Percentiles rank a stretch among this genome's conserved stretches.
These are phyloP conservation scores for Drosophila meridiana DNA, from an alignment of 2,888 invertebrate genomes.

Conservation along the genomic window DNA sequence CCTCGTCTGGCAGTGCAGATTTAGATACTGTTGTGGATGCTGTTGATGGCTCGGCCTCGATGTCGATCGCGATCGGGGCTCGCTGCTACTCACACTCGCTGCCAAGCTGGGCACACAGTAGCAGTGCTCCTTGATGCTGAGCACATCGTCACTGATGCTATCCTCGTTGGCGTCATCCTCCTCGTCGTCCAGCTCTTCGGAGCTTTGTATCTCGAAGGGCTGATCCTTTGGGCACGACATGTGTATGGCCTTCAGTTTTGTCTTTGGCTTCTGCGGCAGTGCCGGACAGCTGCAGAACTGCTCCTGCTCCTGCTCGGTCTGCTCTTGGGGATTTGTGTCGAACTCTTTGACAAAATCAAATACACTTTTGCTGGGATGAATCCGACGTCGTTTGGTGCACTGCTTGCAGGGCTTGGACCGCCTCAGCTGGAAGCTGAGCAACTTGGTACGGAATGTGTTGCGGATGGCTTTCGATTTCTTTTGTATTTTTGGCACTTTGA, in stretches of 20 bases:
- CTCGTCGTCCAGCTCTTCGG: conserved; percentile 55
- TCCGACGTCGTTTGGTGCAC: conserved; percentile 83
- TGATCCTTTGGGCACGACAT: conserved; percentile 49
- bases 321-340: conserved; percentile 38
- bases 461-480: conserved; percentile 84
- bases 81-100: conserved; percentile 83
- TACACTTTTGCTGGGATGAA: conserved; percentile 83
- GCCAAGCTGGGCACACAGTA: conserved; percentile 84
- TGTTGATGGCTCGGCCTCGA: conserved; percentile 32
- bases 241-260: conserved; percentile 36
- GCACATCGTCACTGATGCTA: conserved; percentile 79
- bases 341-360: conserved; percentile 84
- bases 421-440: conserved; percentile 82
- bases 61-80: conserved; percentile 21
- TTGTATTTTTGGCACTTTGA: conserved; percentile 83
- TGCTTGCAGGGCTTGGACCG: conserved; percentile 81
- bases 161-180: conserved; percentile 69
- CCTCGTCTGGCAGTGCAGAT: conserved; percentile 28
- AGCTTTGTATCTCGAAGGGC: conserved; percentile 58
- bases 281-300: conserved; percentile 82
- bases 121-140: conserved; percentile 84
- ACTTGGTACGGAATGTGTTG: conserved; percentile 83
- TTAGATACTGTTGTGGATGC: conserved; percentile 47
- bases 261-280: conserved; percentile 23
- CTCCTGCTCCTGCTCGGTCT: conserved; percentile 44